phyloP scores from a whole-genome alignment of 2,113 vertebrate genomes.

The Antennarius striatus region DNA sequence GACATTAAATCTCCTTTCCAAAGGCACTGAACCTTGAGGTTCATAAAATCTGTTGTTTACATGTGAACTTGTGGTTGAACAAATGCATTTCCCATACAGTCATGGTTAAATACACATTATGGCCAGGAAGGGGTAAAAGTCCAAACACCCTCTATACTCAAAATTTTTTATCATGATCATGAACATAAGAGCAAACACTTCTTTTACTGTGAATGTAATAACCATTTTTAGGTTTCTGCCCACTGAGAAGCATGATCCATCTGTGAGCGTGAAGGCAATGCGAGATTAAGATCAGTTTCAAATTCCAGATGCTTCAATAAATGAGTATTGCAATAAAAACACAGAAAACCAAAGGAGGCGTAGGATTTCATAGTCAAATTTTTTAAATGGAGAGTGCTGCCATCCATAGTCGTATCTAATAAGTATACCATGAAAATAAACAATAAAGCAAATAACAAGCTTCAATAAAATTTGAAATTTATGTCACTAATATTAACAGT shows the following conservation, averaged over 20 bases:
- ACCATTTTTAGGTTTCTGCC: constrained; percentile 29
- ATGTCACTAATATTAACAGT: too few relatives aligned
- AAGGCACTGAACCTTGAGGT: constrained; percentile 24
- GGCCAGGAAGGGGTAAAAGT: constrained; percentile 4
- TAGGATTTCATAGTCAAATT: too few relatives aligned
- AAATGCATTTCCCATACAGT: constrained; percentile 43
- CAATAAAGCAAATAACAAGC: too few relatives aligned
- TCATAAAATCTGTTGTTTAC: constrained; percentile 48
- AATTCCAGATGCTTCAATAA: too few relatives aligned
- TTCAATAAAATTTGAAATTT: too few relatives aligned
- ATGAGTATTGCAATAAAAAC: too few relatives aligned
- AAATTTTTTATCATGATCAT: constrained; percentile 33
- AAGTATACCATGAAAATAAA: too few relatives aligned
- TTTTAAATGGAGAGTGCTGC: too few relatives aligned
- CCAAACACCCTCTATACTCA: constrained; percentile 1
- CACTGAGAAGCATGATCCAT: constrained; percentile 18
- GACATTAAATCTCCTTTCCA: constrained; percentile 30
- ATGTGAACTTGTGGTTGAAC: constrained; percentile 35
- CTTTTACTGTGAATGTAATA: constrained; percentile 36
- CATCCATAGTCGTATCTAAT: too few relatives aligned
- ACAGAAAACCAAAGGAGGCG: too few relatives aligned
- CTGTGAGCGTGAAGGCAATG: background rate
- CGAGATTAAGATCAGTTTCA: constrained; percentile 19
- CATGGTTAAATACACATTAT: constrained; percentile 32
- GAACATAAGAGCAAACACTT: constrained; percentile 41